Conservation (phyloP, 2,888 invertebrate species). For the Tolmerus cingulatus region DNA sequence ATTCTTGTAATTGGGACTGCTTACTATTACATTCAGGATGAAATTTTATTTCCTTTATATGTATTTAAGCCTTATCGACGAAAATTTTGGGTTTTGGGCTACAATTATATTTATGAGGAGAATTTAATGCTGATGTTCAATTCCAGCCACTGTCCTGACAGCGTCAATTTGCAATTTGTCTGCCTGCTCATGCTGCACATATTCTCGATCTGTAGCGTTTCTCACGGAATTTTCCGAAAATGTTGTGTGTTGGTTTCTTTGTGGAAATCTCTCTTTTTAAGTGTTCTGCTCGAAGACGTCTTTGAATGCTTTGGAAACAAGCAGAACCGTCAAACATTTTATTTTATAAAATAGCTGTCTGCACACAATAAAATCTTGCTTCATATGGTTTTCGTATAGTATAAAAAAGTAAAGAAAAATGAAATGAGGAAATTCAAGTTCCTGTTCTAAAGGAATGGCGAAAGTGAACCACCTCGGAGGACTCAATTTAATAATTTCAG, state of each 20-base stretch:
- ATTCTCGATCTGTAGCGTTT: not conserved
- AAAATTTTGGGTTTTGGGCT: not conserved
- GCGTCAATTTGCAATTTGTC: not conserved
- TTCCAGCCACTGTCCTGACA: not conserved
- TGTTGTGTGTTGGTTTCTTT: not conserved
- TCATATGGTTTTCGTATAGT: not conserved
- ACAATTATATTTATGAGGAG: not conserved
- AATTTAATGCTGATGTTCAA: not conserved
- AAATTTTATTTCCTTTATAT: not conserved
- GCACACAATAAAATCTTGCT: not conserved
- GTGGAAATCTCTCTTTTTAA: not conserved
- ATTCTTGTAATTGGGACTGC: not conserved
- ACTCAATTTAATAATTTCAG: conserved; percentile 15
- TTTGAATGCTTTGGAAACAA: not conserved
- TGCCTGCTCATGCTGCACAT: not conserved
- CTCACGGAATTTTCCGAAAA: not conserved
- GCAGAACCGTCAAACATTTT: not conserved
- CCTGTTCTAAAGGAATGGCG: not conserved
- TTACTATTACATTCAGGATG: not conserved
- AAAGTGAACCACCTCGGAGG: not conserved
- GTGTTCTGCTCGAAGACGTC: not conserved
- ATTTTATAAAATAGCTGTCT: not conserved
- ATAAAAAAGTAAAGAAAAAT: not conserved
- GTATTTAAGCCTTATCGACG: not conserved
- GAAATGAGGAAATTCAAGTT: not conserved